Evolutionary conservation across 2,113 vertebrate genomes (phyloP), one percentile per base, ranked within the genome.

Genomic region (Laterallus jamaicensis): DNA sequence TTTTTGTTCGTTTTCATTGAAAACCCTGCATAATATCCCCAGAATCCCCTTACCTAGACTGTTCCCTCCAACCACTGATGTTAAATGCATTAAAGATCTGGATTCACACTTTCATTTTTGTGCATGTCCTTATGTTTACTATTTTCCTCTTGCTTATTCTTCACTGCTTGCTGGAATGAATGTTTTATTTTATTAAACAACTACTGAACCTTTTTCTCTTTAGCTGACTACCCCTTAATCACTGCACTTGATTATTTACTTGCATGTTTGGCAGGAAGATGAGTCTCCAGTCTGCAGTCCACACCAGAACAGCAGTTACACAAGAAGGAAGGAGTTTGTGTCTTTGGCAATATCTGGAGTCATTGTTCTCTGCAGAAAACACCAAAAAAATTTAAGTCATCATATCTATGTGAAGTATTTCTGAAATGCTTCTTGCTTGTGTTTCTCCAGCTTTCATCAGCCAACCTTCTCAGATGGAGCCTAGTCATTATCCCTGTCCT

Each of bases 341-440:
- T 12, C 3, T 86, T 58, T 14, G 8, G 2, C 5, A 26, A 5
- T 63, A 18, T 24, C 26, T 58, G 64, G 20, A 44, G 26, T n/a
- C 40, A n/a, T 11, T 26, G 25, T 5, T 64, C 29, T 17, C 12
- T 84, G 20, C 20, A 62, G 24, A 42, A 4, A 21, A 15, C 15
- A 68, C 31, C 8, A 47, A 47, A 47, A 18, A 47, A 47, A 18
- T 9, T 47, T 18, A 47, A 47, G 18, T 18, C 44, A 47, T 47
- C 44, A 47, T 47, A 47, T 22, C 19, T 63, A 31, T 17, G 5
- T 25, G 55, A 86, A 73, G 2, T 58, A 39, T 64, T 56, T n/a
- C 15, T 37, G 24, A 80, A 39, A 28, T 6, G 3, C 4, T 50
- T 14, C 0, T n/a, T 55, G 4, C 4, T 22, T 2, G 7, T 37